Conservation (phyloP, 2,888 invertebrate species). For the Cotesia congregata region DNA sequence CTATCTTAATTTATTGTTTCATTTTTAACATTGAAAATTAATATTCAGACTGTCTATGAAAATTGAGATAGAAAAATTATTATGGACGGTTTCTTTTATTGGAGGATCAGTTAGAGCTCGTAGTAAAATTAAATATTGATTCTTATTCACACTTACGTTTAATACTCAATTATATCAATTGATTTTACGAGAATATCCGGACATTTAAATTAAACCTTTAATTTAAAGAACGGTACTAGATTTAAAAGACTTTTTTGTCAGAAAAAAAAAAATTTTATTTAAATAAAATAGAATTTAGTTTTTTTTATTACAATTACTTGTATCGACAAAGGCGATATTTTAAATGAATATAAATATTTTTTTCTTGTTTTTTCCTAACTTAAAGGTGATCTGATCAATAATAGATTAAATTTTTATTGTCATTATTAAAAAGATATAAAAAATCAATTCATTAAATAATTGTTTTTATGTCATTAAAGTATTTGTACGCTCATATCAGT, state of each 20-base stretch:
- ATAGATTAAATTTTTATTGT: background rate
- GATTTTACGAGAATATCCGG: slow-evolving; percentile 10
- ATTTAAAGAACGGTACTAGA: background rate
- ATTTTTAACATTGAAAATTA: background rate
- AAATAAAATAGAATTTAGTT: slow-evolving; percentile 7
- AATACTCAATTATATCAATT: background rate
- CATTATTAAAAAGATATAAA: background rate
- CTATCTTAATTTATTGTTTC: background rate
- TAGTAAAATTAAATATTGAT: background rate
- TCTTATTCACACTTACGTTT: background rate
- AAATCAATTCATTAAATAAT: background rate
- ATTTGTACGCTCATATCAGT: background rate
- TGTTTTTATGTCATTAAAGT: background rate
- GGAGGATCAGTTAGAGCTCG: background rate
- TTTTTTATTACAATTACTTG: background rate
- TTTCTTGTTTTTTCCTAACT: background rate
- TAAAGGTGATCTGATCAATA: background rate
- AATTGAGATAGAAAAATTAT: background rate
- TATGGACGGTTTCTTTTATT: background rate
- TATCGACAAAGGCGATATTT: background rate
- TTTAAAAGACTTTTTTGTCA: slow-evolving; percentile 1
- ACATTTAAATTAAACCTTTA: slow-evolving; percentile 6
- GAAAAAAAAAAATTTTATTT: slow-evolving; percentile 11
- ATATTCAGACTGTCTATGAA: background rate
- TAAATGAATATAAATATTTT: background rate